Percentiles rank a stretch among this genome's conserved stretches.
phyloP scores from a whole-genome alignment of 1,140 invertebrate genomes.

The Leptopilina boulardi region DNA sequence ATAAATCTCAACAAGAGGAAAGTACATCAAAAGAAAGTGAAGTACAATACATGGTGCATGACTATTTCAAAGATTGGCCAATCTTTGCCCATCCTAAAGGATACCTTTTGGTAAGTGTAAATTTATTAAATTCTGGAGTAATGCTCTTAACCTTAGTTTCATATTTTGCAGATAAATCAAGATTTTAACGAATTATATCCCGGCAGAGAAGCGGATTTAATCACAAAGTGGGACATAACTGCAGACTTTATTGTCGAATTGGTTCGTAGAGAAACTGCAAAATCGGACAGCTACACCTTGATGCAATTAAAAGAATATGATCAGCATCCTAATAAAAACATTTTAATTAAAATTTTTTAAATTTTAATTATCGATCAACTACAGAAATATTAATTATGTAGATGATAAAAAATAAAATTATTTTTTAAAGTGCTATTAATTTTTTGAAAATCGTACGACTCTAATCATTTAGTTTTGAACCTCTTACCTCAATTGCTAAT shows the following conservation, averaged over 20 bases:
- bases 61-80: neutral
- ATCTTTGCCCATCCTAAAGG: neutral
- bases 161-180: neutral
- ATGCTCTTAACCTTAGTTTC: neutral
- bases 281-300: no score
- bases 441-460: neutral
- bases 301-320: slow-evolving; percentile 3
- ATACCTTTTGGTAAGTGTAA: neutral
- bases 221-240: neutral
- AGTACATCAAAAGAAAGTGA: no score
- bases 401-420: neutral
- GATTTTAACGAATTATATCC: neutral
- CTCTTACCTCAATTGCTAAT: neutral
- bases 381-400: neutral
- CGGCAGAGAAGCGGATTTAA: neutral
- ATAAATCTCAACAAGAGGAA: neutral
- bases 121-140: neutral
- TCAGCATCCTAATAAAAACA: neutral
- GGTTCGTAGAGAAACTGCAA: no score
- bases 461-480: neutral
- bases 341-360: neutral
- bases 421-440: neutral
- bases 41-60: no score
- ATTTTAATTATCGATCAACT: neutral
- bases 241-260: neutral